Evolutionary conservation across 2,797 vertebrate species (phyloP).

Genomic region (Arctocebus calabarensis): DNA sequence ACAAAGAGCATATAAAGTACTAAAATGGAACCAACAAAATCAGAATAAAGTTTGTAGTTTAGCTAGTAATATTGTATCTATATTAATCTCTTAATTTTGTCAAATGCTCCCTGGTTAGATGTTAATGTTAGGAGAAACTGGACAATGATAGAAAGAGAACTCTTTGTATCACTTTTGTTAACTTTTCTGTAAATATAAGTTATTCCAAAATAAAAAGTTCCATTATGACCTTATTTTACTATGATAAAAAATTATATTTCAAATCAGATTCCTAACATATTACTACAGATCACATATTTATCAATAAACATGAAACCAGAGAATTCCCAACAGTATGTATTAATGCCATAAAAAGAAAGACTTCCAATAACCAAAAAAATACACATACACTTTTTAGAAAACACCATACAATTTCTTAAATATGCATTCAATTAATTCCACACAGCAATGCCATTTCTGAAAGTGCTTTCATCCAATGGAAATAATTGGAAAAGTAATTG

Average conservation of each 20-base stretch:
- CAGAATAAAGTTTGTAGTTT: neutral
- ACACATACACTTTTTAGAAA: neutral
- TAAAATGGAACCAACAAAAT: neutral
- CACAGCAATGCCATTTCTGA: neutral
- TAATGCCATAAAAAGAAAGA: neutral
- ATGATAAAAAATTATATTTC: neutral
- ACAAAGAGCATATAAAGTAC: neutral
- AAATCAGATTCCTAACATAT: neutral
- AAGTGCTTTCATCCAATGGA: neutral
- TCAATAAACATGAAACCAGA: neutral
- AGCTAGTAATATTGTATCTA: neutral
- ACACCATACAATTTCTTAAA: neutral
- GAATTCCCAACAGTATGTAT: neutral
- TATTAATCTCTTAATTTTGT: conserved; percentile 31
- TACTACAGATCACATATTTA: neutral
- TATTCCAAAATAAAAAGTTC: neutral
- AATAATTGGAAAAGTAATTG: neutral
- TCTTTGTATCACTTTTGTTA: neutral
- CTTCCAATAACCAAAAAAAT: neutral
- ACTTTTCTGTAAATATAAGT: neutral
- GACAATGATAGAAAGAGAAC: neutral
- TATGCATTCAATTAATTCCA: neutral
- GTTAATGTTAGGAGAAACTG: neutral
- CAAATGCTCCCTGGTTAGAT: neutral
- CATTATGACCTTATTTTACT: neutral